A percentile compares a stretch with the other conserved stretches of the same genome.
These are phyloP conservation scores for Pachymerium ferrugineum DNA, from an alignment of 2,888 invertebrate genomes.

Conservation along the genomic window DNA sequence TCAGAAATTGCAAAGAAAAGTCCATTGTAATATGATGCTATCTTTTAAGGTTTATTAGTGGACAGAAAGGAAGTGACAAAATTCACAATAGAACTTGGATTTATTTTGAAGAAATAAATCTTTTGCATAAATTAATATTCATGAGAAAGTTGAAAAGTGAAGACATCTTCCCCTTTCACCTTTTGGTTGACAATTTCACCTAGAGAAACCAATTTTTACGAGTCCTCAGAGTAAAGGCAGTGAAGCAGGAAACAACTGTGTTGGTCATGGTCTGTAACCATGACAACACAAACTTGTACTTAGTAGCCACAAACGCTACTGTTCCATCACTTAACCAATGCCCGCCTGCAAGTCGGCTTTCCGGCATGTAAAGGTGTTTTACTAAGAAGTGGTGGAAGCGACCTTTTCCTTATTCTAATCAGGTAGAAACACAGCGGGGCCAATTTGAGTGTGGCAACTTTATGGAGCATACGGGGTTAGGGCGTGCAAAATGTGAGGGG, in stretches of 20 bases:
- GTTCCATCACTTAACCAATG: conserved; percentile 1
- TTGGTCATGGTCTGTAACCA: not conserved
- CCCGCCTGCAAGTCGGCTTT: not conserved
- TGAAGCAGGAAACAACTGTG: not conserved
- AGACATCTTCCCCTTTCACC: not conserved
- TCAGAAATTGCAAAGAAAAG: no score
- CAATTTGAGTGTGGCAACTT: not conserved
- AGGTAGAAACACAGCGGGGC: not conserved
- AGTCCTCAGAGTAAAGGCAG: not conserved
- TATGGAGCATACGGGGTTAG: not conserved
- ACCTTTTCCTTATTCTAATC: conserved; percentile 15
- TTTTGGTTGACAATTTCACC: conserved; percentile 3
- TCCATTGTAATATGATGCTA: no score
- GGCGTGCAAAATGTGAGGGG: not conserved
- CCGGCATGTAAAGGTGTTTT: not conserved
- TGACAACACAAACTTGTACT: not conserved
- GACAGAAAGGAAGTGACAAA: no score
- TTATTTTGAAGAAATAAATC: no score
- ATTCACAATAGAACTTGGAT: no score
- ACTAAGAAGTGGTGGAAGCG: not conserved
- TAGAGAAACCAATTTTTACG: not conserved
- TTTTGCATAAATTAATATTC: no score
- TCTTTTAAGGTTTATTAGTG: no score
- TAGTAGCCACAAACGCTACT: not conserved
- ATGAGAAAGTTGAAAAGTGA: no score